Evolutionary conservation across 1,140 invertebrate species (phyloP).

Genomic region (Plutomurus gul): DNA sequence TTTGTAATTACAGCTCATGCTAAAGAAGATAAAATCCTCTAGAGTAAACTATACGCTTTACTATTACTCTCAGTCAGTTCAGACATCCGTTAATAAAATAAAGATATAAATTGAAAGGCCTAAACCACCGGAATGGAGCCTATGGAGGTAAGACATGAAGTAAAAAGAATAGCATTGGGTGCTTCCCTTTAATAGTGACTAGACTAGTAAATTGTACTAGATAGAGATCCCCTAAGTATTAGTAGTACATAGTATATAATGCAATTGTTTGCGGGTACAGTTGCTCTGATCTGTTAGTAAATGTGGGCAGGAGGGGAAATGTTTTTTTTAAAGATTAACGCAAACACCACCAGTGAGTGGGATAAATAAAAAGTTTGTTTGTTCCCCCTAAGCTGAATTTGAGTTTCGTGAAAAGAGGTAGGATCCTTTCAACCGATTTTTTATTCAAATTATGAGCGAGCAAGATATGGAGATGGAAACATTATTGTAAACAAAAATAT

Average conservation of each 20-base stretch:
- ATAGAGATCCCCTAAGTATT: too few relatives aligned
- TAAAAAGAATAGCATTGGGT: too few relatives aligned
- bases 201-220: too few relatives aligned
- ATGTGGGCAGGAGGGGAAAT: background rate
- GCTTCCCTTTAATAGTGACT: too few relatives aligned
- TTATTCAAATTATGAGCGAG: background rate
- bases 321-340: background rate
- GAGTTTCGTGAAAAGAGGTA: background rate
- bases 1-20: constrained; percentile 6
- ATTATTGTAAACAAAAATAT: too few relatives aligned
- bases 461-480: too few relatives aligned
- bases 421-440: background rate
- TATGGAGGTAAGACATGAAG: too few relatives aligned
- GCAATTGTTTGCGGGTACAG: background rate
- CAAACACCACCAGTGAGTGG: background rate
- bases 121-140: too few relatives aligned
- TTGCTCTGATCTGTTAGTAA: background rate
- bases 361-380: background rate
- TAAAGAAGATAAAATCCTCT: constrained; percentile 20
- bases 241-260: too few relatives aligned
- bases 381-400: background rate
- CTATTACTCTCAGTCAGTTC: background rate
- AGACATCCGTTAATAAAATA: background rate
- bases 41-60: constrained; percentile 6
- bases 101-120: too few relatives aligned